Conservation (phyloP, 23 tunicate genomes). For the Clavelina lepadiformis region DNA sequence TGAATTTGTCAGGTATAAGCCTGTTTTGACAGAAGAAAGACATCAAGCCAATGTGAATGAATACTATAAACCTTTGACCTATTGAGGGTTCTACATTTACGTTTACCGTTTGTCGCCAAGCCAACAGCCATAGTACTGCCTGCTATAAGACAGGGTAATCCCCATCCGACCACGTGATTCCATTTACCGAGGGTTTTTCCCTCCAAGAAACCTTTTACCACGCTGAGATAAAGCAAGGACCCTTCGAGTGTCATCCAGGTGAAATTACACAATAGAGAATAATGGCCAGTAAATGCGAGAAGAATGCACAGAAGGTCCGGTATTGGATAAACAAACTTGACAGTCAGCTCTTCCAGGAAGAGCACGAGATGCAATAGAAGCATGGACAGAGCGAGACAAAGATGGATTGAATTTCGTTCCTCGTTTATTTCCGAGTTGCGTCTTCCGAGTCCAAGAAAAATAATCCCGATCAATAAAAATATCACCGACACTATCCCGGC, state of each 20-base stretch:
- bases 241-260: slow-evolving; percentile 33
- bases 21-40: no score
- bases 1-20: no score
- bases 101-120: neutral
- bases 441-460: slow-evolving; percentile 11
- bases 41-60: no score
- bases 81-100: no score
- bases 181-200: slow-evolving; percentile 7
- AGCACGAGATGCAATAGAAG: slow-evolving; percentile 15
- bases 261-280: slow-evolving; percentile 16
- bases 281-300: slow-evolving; percentile 7
- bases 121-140: slow-evolving; percentile 9
- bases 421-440: neutral
- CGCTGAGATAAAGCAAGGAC: slow-evolving; percentile 4
- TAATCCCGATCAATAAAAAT: slow-evolving; percentile 10
- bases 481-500: slow-evolving; percentile 11
- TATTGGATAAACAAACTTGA: neutral
- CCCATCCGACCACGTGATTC: slow-evolving; percentile 33
- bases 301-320: slow-evolving; percentile 6
- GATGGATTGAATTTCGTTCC: slow-evolving; percentile 19
- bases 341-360: neutral
- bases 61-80: no score
- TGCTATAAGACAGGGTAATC: slow-evolving; percentile 6
- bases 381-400: slow-evolving; percentile 25
- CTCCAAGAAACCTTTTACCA: slow-evolving; percentile 1